A percentile compares a stretch with the other conserved stretches of the same genome.
Evolutionary conservation across 2,888 invertebrate genomes (phyloP).

Genomic region (Lamproptera curius): DNA sequence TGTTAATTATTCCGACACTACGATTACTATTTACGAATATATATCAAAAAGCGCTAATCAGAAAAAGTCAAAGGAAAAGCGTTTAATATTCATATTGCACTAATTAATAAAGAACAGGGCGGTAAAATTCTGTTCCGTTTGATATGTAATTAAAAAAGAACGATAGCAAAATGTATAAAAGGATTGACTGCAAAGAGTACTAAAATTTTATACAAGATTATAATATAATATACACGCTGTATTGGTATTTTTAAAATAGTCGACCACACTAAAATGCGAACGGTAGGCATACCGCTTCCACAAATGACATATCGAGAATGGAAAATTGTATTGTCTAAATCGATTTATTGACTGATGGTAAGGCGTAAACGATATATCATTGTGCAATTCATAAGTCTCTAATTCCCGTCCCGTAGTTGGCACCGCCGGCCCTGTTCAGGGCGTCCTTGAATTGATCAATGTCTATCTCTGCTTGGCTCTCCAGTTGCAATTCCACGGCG

Average conservation of each 20-base stretch:
- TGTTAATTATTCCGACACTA: constrained; percentile 9
- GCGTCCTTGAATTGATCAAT: constrained; percentile 83
- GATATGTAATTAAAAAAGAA: constrained; percentile 14
- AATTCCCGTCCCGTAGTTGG: constrained; percentile 88
- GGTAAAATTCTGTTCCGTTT: background rate
- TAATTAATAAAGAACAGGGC: background rate
- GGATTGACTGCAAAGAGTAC: background rate
- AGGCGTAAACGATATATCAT: constrained; percentile 31
- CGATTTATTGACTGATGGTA: constrained; percentile 37
- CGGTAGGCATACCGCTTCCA: background rate
- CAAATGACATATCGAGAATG: constrained; percentile 9
- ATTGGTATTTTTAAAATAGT: constrained; percentile 8
- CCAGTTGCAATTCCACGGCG: constrained; percentile 86
- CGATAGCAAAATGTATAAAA: constrained; percentile 1
- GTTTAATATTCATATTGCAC: constrained; percentile 6
- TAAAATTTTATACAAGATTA: constrained; percentile 10
- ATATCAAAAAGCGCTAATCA: constrained; percentile 21
- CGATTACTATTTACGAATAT: constrained; percentile 15
- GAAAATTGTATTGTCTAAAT: constrained; percentile 23
- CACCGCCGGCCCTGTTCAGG: constrained; percentile 85
- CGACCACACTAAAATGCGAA: background rate
- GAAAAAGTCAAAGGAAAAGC: constrained; percentile 17
- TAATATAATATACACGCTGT: constrained; percentile 12
- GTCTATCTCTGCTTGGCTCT: constrained; percentile 83
- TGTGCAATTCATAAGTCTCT: constrained; percentile 78